Conservation (phyloP, 2,888 invertebrate genomes). For the Omphaloscelis lunosa region DNA sequence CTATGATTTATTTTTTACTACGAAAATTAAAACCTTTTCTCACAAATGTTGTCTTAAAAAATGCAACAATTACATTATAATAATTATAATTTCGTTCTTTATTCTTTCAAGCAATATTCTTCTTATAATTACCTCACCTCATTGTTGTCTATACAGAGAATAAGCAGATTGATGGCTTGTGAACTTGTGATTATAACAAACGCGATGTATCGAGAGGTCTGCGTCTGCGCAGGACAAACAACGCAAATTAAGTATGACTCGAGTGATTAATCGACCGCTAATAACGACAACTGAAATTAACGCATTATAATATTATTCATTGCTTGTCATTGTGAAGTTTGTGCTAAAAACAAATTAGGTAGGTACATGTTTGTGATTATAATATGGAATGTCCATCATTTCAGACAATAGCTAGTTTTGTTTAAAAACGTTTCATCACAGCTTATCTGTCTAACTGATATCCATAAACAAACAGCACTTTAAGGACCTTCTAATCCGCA, state of each 20-base stretch:
- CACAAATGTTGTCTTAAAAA: background rate
- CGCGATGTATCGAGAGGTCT: slow-evolving; percentile 43
- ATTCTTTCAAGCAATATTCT: slow-evolving; percentile 14
- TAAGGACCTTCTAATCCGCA: background rate
- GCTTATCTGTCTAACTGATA: background rate
- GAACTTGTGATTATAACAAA: slow-evolving; percentile 49
- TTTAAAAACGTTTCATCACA: background rate
- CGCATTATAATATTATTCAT: slow-evolving; percentile 39
- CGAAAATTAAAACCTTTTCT: background rate
- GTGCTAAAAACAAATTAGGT: slow-evolving; percentile 18
- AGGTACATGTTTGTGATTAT: slow-evolving; percentile 18
- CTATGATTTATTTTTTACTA: background rate
- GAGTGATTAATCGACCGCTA: slow-evolving; percentile 57
- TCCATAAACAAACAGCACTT: background rate
- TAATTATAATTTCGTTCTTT: background rate
- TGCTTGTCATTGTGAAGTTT: slow-evolving; percentile 22
- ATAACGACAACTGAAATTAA: slow-evolving; percentile 56
- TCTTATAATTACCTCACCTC: slow-evolving; percentile 33
- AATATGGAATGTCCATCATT: background rate
- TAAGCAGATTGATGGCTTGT: slow-evolving; percentile 55
- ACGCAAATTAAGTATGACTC: slow-evolving; percentile 54
- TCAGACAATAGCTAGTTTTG: background rate
- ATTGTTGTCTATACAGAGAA: slow-evolving; percentile 37
- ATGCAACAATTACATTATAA: background rate
- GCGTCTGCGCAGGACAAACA: slow-evolving; percentile 45